Conservation (phyloP, 30 jellyfish, hydroid and myxozoan species). For the Haliclystus octoradiatus region DNA sequence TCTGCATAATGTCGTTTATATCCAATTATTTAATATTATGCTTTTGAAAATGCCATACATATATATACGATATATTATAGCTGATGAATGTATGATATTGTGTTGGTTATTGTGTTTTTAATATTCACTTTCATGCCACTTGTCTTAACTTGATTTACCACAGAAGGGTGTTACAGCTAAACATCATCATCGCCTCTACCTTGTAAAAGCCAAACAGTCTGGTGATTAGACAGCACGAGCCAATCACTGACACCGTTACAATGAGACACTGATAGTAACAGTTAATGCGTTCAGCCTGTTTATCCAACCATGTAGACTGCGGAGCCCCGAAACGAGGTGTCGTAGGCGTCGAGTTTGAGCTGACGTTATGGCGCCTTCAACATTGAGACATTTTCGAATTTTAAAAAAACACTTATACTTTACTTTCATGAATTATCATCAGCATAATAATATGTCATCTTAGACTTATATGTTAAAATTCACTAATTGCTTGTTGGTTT, state of each 20-base stretch:
- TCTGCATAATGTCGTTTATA: not conserved
- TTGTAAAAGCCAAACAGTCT: slow-evolving; percentile 19
- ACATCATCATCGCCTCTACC: not conserved
- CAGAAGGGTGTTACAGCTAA: not conserved
- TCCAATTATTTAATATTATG: too few species aligned
- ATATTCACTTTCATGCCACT: not conserved
- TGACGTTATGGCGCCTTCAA: too few species aligned
- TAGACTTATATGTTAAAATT: too few species aligned
- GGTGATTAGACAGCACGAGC: slow-evolving; percentile 30
- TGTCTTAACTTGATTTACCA: not conserved
- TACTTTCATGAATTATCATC: too few species aligned
- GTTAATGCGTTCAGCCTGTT: slow-evolving; percentile 35
- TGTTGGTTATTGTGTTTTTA: not conserved
- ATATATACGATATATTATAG: too few species aligned
- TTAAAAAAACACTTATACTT: too few species aligned
- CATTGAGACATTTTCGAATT: too few species aligned
- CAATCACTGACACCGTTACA: slow-evolving; percentile 10
- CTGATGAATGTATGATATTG: not conserved
- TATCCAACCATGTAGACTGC: slow-evolving; percentile 63
- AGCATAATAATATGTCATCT: too few species aligned
- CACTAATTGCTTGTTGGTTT: too few species aligned
- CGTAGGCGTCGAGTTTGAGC: slow-evolving; percentile 93
- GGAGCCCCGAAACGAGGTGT: slow-evolving; percentile 80
- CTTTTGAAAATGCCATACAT: too few species aligned
- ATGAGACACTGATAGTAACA: slow-evolving; percentile 30